Conservation (phyloP, 2,113 vertebrate genomes). For the Collichthys lucidus region DNA sequence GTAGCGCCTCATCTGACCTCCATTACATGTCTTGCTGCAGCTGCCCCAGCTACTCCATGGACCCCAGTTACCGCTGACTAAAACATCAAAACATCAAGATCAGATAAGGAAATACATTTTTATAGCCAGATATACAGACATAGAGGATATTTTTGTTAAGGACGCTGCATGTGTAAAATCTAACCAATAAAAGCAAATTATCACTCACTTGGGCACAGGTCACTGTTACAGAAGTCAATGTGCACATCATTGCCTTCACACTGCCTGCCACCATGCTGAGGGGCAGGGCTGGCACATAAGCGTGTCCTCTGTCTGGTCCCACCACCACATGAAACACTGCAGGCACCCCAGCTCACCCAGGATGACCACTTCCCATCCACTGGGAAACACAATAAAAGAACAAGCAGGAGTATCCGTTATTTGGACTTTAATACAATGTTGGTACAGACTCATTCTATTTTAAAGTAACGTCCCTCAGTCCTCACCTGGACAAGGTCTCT, state of each 20-base stretch:
- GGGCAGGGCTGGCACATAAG: constrained; percentile 89
- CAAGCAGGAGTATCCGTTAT: neutral
- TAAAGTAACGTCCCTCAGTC: neutral
- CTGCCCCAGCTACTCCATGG: constrained; percentile 93
- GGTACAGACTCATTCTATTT: neutral
- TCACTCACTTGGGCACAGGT: constrained; percentile 91
- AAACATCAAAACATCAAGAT: neutral
- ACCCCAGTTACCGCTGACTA: constrained; percentile 94
- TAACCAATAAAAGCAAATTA: neutral
- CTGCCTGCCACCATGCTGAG: constrained; percentile 87
- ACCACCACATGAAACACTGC: constrained; percentile 93
- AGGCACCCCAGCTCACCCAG: constrained; percentile 93
- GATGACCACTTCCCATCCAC: constrained; percentile 94
- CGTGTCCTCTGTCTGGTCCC: constrained; percentile 91
- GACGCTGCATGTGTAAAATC: neutral
- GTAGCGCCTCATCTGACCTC: constrained; percentile 91
- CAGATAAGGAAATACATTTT: neutral
- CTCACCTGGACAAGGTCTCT: constrained; percentile 90
- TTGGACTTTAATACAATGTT: neutral
- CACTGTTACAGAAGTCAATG: constrained; percentile 93
- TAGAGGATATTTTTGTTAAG: neutral
- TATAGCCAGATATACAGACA: neutral
- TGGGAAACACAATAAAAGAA: constrained; percentile 64
- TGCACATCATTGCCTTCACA: constrained; percentile 93
- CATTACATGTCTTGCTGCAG: constrained; percentile 92